Base-by-base conservation (phyloP, 2,888 invertebrate genomes). In the Apocheima hispidaria region DNA sequence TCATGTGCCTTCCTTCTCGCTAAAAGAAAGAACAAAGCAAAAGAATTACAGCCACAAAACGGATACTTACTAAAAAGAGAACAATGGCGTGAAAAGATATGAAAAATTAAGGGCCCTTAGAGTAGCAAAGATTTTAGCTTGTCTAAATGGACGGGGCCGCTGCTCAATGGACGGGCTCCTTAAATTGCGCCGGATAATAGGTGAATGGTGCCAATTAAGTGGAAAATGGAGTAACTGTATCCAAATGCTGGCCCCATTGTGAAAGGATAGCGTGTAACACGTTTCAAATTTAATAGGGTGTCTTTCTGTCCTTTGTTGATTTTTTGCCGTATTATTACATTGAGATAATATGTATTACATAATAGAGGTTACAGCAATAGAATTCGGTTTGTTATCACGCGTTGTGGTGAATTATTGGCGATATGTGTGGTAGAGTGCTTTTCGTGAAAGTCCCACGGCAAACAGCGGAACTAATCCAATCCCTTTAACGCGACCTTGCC, bases 181-280 rank as follows among this genome's bases (percentile, higher is more conserved):
- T 20, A 66, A 66, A 67, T 64, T 60, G 54, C 3, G 46, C 18
- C 38, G 54, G 61, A 67, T 67, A 64, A 64, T 64, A 62, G 64
- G 46, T 57, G 61, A 62, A 62, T 49, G 48, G 40, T 38, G 67
- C 57, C 59, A 67, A 64, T 67, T 67, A 67, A 60, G 60, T 61
- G 61, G 51, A 64, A 63, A 61, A 40, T 63, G 60, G 60, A 61
- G 57, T 67, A 53, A 67, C 64, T 62, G 64, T 57, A 52, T 57
- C 56, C 61, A 23, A 56, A 62, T 52, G 41, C 28, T 35, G 33
- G 12, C n/a, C 21, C 41, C 36, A 57, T 62, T 62, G 61, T 57
- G 14, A 28, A 41, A 10, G 43, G 56, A 16, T 4, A 51, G 43
- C 50, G 51, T 40, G 23, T 40, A 40, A 52, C n/a, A 41, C n/a